phyloP scores from a whole-genome alignment of 2,888 invertebrate species.

The Nemurella pictetii region DNA sequence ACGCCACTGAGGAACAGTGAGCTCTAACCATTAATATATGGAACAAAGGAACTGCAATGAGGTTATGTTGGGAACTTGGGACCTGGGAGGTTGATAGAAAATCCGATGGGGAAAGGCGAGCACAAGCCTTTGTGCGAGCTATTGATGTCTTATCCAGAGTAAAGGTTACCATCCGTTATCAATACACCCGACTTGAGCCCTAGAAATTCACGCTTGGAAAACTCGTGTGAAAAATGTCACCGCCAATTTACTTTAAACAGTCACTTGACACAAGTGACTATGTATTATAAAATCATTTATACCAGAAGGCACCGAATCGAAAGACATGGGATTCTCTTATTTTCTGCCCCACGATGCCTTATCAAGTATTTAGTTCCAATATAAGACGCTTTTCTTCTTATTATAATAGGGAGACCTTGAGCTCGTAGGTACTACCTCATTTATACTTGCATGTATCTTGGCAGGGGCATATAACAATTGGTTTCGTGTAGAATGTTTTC shows the following conservation, averaged over 20 bases:
- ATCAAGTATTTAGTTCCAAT: background rate
- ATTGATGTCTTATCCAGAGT: conserved; percentile 4
- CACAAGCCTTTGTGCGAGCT: background rate
- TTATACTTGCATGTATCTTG: too few relatives aligned
- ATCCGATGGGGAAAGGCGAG: background rate
- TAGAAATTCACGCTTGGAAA: background rate
- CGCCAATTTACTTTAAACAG: background rate
- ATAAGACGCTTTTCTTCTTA: background rate
- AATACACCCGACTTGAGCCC: background rate
- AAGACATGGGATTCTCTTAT: background rate
- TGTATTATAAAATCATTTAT: background rate
- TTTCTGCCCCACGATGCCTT: background rate
- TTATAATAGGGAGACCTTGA: too few relatives aligned
- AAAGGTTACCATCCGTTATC: background rate
- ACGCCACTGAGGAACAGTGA: background rate
- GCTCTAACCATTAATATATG: background rate
- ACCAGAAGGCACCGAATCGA: background rate
- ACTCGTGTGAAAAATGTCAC: background rate
- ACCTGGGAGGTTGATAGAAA: background rate
- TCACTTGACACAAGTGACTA: too few relatives aligned
- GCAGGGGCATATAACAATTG: background rate
- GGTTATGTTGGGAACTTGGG: background rate
- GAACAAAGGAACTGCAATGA: conserved; percentile 8
- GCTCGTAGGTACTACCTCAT: background rate
- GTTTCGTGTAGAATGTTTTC: background rate